phyloP scores from a whole-genome alignment of 2,888 invertebrate species.

The Nephrotoma appendiculata region DNA sequence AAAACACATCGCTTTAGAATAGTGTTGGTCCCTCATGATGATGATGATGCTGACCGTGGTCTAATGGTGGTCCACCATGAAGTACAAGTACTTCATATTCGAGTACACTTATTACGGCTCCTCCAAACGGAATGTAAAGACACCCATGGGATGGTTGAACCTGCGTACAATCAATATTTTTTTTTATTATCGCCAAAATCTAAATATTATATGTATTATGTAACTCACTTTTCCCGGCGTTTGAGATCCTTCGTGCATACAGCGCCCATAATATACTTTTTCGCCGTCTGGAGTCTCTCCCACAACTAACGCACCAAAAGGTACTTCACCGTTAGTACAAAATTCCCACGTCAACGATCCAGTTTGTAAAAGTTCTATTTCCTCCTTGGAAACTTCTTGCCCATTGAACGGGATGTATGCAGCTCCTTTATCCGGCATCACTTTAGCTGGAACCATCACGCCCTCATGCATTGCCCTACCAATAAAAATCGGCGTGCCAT shows the following conservation, averaged over 20 bases:
- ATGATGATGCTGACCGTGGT: not conserved
- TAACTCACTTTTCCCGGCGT: conserved; percentile 50
- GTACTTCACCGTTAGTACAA: conserved; percentile 43
- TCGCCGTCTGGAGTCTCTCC: conserved; percentile 51
- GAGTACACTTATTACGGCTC: conserved; percentile 44
- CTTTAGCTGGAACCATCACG: conserved; percentile 46
- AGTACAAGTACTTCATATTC: conserved; percentile 54
- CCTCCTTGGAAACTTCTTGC: conserved; percentile 45
- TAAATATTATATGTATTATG: not conserved
- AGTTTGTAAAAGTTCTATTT: conserved; percentile 50
- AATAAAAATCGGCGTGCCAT: conserved; percentile 57
- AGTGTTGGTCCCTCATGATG: not conserved
- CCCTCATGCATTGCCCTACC: conserved; percentile 52
- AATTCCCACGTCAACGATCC: conserved; percentile 50
- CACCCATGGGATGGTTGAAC: conserved; percentile 47
- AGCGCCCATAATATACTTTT: conserved; percentile 51
- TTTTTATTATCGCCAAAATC: not conserved
- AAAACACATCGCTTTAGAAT: not conserved
- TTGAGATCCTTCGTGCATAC: conserved; percentile 47
- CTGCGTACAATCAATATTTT: conserved; percentile 22
- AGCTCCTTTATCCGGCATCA: conserved; percentile 41
- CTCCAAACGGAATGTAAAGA: conserved; percentile 52
- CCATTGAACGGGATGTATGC: conserved; percentile 49
- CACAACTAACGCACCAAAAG: conserved; percentile 46
- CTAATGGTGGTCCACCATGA: not conserved